Conservation (phyloP, 2,797 vertebrate genomes). For the Rhinophrynus dorsalis region DNA sequence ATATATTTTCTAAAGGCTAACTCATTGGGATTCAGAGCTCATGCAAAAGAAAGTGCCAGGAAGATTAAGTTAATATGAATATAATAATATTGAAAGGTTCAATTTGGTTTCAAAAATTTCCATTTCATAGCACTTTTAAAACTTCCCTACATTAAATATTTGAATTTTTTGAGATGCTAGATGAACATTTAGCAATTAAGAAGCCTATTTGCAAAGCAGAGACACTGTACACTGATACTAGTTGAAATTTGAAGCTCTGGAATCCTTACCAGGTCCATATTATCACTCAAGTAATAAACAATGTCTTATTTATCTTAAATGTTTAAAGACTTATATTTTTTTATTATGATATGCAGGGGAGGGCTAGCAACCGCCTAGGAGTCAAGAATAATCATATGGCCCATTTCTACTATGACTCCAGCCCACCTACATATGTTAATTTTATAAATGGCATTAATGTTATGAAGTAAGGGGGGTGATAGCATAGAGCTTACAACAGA, state of each 20-base stretch:
- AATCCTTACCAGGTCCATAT: not conserved
- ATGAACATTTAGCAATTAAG: constrained; percentile 42
- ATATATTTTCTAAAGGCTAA: constrained; percentile 46
- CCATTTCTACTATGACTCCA: no score
- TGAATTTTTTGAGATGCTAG: constrained; percentile 64
- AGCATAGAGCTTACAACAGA: no score
- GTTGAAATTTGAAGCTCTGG: not conserved
- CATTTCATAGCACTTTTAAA: constrained; percentile 56
- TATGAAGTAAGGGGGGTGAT: no score
- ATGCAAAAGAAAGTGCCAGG: constrained; percentile 46
- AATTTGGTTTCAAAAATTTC: constrained; percentile 60
- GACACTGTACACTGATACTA: constrained; percentile 4
- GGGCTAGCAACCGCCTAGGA: no score
- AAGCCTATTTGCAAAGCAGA: constrained; percentile 20
- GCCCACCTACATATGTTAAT: no score
- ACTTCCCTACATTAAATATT: constrained; percentile 69
- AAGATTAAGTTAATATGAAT: constrained; percentile 61
- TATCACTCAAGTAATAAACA: no score
- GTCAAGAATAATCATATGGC: no score
- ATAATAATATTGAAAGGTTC: constrained; percentile 58
- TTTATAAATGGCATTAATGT: no score
- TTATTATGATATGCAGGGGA: no score
- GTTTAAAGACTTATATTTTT: no score
- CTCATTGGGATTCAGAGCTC: constrained; percentile 60
- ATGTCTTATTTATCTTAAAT: no score